These are phyloP conservation scores for Notechis scutatus DNA, from an alignment of 2,113 vertebrate genomes.

Conservation along the genomic window DNA sequence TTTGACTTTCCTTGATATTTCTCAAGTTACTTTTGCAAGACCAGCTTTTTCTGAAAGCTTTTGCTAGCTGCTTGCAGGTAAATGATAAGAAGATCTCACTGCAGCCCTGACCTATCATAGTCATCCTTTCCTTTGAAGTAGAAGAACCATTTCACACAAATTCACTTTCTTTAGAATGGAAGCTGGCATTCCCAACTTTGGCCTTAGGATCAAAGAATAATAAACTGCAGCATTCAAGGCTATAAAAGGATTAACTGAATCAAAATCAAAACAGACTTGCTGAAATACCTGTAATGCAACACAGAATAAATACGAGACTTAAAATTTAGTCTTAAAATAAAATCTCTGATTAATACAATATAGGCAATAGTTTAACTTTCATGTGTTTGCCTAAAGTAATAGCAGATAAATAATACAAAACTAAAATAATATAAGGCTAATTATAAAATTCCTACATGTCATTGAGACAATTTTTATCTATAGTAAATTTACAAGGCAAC, in stretches of 20 bases:
- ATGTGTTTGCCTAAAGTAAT: not conserved
- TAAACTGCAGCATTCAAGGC: not conserved
- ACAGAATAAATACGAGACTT: not conserved
- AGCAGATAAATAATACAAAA: not conserved
- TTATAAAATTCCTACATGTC: not conserved
- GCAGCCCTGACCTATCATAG: not conserved
- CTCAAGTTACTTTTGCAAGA: not conserved
- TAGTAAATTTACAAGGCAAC: not conserved
- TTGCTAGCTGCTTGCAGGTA: not conserved
- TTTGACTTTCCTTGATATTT: not conserved
- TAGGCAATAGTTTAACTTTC: not conserved
- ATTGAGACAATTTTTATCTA: not conserved
- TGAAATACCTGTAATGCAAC: not conserved
- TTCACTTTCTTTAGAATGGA: not conserved
- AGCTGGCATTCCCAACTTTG: not conserved
- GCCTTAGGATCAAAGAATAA: not conserved
- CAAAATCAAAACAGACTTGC: not conserved
- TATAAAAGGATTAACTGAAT: not conserved
- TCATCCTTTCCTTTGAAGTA: not conserved
- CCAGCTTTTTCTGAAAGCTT: not conserved
- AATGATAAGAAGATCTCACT: not conserved
- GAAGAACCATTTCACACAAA: not conserved
- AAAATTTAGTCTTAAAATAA: not conserved
- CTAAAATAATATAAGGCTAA: not conserved
- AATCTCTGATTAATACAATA: not conserved